Percentiles rank a stretch among this genome's conserved stretches.
phyloP scores from a whole-genome alignment of 2,888 invertebrate species.

The Drosophila melanosoma region DNA sequence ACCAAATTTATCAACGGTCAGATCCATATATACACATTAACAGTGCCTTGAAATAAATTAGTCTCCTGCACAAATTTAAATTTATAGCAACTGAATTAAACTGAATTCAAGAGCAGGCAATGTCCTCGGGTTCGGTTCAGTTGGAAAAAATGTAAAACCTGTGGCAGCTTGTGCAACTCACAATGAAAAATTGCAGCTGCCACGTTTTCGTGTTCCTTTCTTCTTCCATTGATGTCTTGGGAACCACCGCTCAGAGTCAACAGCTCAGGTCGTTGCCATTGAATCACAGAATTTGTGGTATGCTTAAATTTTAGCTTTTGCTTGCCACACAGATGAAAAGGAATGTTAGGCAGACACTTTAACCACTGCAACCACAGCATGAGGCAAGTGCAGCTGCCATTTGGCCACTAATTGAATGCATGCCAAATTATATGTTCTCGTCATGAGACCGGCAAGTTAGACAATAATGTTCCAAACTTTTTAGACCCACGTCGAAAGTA shows the following conservation, averaged over 20 bases:
- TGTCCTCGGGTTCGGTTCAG: constrained; percentile 7
- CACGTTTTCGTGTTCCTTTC: constrained; percentile 8
- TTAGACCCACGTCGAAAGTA: constrained; percentile 1
- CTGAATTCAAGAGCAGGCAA: constrained; percentile 20
- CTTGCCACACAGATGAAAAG: constrained; percentile 13
- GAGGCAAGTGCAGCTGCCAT: constrained; percentile 23
- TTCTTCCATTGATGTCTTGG: no score
- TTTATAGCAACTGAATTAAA: constrained; percentile 2
- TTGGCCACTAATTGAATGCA: constrained; percentile 34
- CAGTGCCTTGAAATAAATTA: background rate
- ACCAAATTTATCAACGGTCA: background rate
- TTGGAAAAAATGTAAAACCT: constrained; percentile 15
- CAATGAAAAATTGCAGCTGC: constrained; percentile 9
- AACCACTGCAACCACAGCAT: constrained; percentile 1
- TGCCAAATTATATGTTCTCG: constrained; percentile 2
- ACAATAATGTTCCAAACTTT: constrained; percentile 4
- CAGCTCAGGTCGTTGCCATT: constrained; percentile 54
- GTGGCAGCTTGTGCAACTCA: constrained; percentile 1
- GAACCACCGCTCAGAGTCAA: constrained; percentile 7
- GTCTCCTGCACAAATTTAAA: constrained; percentile 12
- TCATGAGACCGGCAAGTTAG: background rate
- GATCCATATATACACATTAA: constrained; percentile 16
- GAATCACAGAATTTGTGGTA: constrained; percentile 22
- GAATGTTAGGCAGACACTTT: background rate
- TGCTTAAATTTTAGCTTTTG: background rate